These are phyloP conservation scores for Athalia cordata DNA, from an alignment of 2,888 invertebrate species.

Conservation along the genomic window DNA sequence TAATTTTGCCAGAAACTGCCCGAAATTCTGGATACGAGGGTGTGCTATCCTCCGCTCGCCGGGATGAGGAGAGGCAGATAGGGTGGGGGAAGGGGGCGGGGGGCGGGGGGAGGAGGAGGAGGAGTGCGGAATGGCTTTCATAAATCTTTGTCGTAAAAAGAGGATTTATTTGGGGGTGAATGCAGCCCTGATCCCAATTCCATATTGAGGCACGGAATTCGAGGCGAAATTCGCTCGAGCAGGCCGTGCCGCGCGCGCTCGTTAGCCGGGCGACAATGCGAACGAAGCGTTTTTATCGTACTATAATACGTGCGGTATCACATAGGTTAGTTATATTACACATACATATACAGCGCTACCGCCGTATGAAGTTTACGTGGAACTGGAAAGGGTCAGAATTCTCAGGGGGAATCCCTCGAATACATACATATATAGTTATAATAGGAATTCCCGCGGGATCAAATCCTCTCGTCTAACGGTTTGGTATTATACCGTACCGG, in stretches of 20 bases:
- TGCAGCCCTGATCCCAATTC: constrained; percentile 61
- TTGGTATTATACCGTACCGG: no score
- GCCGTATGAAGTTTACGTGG: not conserved
- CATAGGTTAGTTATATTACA: not conserved
- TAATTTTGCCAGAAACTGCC: constrained; percentile 69
- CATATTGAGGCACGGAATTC: constrained; percentile 62
- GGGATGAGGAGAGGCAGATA: constrained; percentile 26
- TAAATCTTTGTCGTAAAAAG: constrained; percentile 73
- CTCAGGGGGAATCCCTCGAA: not conserved
- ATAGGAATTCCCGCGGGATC: no score
- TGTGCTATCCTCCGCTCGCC: constrained; percentile 32
- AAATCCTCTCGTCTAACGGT: no score
- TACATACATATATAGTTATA: not conserved
- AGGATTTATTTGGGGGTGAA: constrained; percentile 68
- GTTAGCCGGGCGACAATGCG: constrained; percentile 71
- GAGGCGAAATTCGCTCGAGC: constrained; percentile 32
- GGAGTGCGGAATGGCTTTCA: constrained; percentile 68
- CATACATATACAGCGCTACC: not conserved
- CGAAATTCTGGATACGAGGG: constrained; percentile 64
- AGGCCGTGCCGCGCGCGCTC: constrained; percentile 54
- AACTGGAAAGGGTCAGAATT: constrained; percentile 1
- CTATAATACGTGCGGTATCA: not conserved
- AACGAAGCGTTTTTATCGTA: constrained; percentile 49
- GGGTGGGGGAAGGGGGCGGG: constrained; percentile 45
- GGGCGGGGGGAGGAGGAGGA: constrained; percentile 43